These are phyloP conservation scores for Manis javanica DNA, from an alignment of 2,797 vertebrate species.

Conservation along the genomic window DNA sequence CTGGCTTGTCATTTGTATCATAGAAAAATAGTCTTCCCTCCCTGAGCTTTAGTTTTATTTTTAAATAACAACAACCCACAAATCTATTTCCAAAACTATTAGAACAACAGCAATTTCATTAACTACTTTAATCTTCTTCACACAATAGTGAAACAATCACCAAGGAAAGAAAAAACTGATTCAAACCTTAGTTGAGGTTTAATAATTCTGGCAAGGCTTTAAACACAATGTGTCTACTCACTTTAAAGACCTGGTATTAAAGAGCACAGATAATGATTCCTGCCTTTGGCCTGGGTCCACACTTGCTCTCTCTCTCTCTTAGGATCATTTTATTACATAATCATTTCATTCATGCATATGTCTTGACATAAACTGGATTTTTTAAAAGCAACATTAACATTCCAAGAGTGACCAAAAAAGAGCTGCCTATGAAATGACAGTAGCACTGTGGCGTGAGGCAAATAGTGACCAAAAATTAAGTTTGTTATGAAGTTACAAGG, in stretches of 20 bases:
- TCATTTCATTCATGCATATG: background rate
- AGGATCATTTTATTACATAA: too few relatives aligned
- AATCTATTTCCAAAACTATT: background rate
- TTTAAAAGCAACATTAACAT: slow-evolving; percentile 1
- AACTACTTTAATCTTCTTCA: slow-evolving; percentile 6
- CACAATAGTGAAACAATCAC: background rate
- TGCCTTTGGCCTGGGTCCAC: background rate
- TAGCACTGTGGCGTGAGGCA: background rate
- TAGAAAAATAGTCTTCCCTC: background rate
- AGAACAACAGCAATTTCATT: background rate
- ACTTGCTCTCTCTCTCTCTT: background rate
- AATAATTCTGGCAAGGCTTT: background rate
- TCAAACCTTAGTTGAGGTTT: background rate
- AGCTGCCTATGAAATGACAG: background rate
- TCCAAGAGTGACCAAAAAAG: background rate
- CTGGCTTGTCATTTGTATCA: background rate
- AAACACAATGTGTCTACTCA: background rate
- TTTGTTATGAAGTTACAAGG: background rate
- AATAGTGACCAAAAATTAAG: background rate
- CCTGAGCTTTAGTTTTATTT: background rate
- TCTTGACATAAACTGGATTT: background rate
- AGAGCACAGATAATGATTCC: background rate
- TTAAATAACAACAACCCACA: background rate
- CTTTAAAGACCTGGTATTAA: background rate
- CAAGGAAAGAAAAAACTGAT: background rate